Evolutionary conservation across 2,888 invertebrate species (phyloP).

Genomic region (Macrosoma leucophasiata): DNA sequence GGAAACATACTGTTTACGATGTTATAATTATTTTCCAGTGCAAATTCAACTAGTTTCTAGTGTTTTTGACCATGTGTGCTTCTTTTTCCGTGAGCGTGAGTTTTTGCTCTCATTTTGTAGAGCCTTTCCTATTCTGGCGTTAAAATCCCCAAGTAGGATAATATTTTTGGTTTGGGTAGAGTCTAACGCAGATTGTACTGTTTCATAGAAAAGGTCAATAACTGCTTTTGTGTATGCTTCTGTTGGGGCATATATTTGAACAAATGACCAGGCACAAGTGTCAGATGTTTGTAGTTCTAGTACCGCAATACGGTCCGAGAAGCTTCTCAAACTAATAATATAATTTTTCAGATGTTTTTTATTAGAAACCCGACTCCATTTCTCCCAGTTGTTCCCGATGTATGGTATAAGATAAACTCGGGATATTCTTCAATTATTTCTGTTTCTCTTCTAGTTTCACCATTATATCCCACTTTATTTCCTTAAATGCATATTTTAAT

Average conservation of each 20-base stretch:
- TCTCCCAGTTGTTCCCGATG: slow-evolving; percentile 15
- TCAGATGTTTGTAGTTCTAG: slow-evolving; percentile 15
- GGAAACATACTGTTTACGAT: slow-evolving; percentile 8
- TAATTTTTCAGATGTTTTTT: slow-evolving; percentile 17
- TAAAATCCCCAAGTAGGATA: slow-evolving; percentile 9
- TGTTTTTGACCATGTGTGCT: slow-evolving; percentile 14
- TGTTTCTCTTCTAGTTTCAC: slow-evolving; percentile 23
- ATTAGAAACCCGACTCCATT: slow-evolving; percentile 26
- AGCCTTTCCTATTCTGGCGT: slow-evolving; percentile 14
- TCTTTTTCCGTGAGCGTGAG: slow-evolving; percentile 14
- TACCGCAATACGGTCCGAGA: slow-evolving; percentile 22
- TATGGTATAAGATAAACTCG: slow-evolving; percentile 24
- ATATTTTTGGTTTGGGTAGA: slow-evolving; percentile 10
- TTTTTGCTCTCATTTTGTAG: slow-evolving; percentile 11
- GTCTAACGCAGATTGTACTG: slow-evolving; percentile 10
- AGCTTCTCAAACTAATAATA: slow-evolving; percentile 17
- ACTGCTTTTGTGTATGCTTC: slow-evolving; percentile 14
- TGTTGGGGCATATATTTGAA: slow-evolving; percentile 18
- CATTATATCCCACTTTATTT: slow-evolving; percentile 24
- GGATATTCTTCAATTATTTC: slow-evolving; percentile 22
- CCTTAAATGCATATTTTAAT: slow-evolving; percentile 14
- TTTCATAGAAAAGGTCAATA: slow-evolving; percentile 10
- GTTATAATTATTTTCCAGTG: slow-evolving; percentile 3
- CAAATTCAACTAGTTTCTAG: slow-evolving; percentile 12
- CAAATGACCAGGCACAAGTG: slow-evolving; percentile 9